phyloP scores from a whole-genome alignment of 1,140 invertebrate species.

The Drosophila sulfurigaster region DNA sequence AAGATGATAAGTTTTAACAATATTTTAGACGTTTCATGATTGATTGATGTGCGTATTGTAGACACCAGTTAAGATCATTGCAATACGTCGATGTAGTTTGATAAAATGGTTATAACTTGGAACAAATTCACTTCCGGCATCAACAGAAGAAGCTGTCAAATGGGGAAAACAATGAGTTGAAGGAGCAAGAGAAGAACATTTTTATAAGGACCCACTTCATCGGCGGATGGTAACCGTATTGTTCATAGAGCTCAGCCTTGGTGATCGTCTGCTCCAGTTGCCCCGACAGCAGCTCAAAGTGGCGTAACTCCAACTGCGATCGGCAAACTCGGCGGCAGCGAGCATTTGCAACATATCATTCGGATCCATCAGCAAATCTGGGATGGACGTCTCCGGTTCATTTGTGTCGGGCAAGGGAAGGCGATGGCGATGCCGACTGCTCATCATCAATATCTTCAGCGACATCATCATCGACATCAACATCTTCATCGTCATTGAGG shows the following conservation, averaged over 20 bases:
- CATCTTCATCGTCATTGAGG: neutral
- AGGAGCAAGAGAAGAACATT: neutral
- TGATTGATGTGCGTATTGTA: too few species aligned
- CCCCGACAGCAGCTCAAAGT: conserved; percentile 60
- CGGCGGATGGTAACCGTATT: conserved; percentile 61
- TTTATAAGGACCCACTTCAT: conserved; percentile 53
- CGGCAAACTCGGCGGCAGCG: conserved; percentile 61
- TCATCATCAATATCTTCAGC: neutral
- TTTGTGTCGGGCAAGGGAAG: neutral
- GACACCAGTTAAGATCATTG: too few species aligned
- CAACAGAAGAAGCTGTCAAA: conserved; percentile 25
- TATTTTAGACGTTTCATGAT: too few species aligned
- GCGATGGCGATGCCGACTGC: neutral
- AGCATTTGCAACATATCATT: conserved; percentile 48
- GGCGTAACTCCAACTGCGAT: conserved; percentile 60
- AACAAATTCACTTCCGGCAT: neutral
- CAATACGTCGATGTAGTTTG: conserved; percentile 87
- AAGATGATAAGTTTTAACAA: too few species aligned
- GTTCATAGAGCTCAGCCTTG: conserved; percentile 52
- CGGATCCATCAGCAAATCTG: conserved; percentile 12
- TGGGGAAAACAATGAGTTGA: neutral
- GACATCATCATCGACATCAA: neutral
- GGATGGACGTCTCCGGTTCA: neutral
- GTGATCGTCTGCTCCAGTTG: conserved; percentile 57
- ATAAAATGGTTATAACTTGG: too few species aligned